phyloP scores from a whole-genome alignment of 2,888 invertebrate genomes.

The Caenorhabditis panamensis region DNA sequence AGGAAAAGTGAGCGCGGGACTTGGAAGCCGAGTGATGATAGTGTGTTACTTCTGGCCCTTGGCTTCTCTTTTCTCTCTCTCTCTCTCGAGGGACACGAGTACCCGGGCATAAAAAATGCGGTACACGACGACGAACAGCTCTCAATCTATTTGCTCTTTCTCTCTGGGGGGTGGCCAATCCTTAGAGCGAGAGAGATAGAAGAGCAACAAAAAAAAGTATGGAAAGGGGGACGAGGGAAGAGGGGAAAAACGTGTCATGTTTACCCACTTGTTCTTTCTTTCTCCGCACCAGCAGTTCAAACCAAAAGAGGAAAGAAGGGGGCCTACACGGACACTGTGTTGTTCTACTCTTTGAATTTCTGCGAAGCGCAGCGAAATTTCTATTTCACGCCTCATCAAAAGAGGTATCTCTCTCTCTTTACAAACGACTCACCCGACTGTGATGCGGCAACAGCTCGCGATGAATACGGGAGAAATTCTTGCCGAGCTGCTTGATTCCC shows the following conservation, averaged over 20 bases:
- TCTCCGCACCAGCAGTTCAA: conserved; percentile 33
- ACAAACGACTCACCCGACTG: conserved; percentile 86
- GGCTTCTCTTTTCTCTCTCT: conserved; percentile 13
- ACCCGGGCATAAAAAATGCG: conserved; percentile 26
- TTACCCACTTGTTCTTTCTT: conserved; percentile 48
- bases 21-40: conserved; percentile 24
- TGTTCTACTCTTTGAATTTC: conserved; percentile 23
- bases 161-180: conserved; percentile 18
- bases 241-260: conserved; percentile 58
- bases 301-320: conserved; percentile 23
- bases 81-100: conserved; percentile 10
- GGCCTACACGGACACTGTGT: neutral
- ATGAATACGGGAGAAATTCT: conserved; percentile 97
- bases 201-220: neutral
- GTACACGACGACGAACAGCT: conserved; percentile 29
- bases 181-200: neutral
- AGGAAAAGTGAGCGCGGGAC: conserved; percentile 6
- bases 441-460: conserved; percentile 97
- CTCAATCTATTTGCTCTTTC: conserved; percentile 52
- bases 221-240: conserved; percentile 3
- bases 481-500: conserved; percentile 97
- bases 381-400: conserved; percentile 21
- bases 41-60: conserved; percentile 31
- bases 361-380: conserved; percentile 18
- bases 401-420: conserved; percentile 6